These are phyloP conservation scores for Drosophila setifemur DNA, from an alignment of 1,140 invertebrate species.

Conservation along the genomic window DNA sequence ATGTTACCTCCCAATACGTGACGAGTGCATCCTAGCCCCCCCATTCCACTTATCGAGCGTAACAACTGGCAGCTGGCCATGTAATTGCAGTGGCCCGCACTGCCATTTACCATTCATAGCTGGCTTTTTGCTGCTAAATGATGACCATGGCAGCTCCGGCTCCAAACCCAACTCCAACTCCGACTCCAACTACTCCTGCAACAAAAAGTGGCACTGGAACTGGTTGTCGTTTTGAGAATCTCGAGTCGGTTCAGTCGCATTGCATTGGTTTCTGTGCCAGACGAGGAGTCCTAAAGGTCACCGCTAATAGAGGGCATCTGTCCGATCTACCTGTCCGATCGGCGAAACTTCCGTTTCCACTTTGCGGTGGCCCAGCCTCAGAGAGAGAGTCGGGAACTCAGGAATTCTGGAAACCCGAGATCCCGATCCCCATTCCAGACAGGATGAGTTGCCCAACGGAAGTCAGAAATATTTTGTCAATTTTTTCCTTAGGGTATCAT, in stretches of 20 bases:
- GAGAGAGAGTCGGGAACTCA: no score
- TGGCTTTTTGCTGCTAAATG: slow-evolving; percentile 62
- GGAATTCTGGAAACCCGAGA: slow-evolving; percentile 42
- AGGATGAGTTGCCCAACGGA: slow-evolving; percentile 59
- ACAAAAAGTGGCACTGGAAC: slow-evolving; percentile 64
- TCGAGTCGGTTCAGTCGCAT: slow-evolving; percentile 20
- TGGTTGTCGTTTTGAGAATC: slow-evolving; percentile 19
- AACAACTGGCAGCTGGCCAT: slow-evolving; percentile 43
- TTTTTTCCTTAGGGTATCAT: slow-evolving; percentile 19
- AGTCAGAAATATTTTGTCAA: slow-evolving; percentile 49
- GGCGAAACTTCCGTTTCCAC: slow-evolving; percentile 80
- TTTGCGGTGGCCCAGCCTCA: slow-evolving; percentile 71
- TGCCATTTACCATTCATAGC: slow-evolving; percentile 69
- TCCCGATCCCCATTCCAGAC: slow-evolving; percentile 21
- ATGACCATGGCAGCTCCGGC: slow-evolving; percentile 31
- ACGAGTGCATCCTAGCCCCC: slow-evolving; percentile 36
- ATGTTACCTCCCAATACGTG: slow-evolving; percentile 66
- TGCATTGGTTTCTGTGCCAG: slow-evolving; percentile 73
- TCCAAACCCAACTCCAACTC: background rate
- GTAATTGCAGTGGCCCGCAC: slow-evolving; percentile 60
- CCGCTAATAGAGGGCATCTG: slow-evolving; percentile 44
- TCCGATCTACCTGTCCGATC: slow-evolving; percentile 39
- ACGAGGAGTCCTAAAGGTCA: slow-evolving; percentile 61
- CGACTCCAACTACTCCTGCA: background rate
- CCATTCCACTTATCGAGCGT: background rate